Conservation (phyloP, 2,888 invertebrate genomes). For the Chrysotoxum bicinctum region DNA sequence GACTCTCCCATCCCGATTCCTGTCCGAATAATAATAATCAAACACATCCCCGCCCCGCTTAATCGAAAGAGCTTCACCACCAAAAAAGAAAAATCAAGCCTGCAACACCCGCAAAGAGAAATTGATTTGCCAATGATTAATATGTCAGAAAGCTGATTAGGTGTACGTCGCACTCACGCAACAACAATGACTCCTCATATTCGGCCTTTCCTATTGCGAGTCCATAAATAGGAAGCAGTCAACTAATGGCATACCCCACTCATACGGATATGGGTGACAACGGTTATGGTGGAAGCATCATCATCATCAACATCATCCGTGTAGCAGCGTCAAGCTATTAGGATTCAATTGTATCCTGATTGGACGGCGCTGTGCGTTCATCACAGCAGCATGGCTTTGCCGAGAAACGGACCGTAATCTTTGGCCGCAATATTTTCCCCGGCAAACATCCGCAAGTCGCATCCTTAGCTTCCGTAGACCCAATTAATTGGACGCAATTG, state of each 20-base stretch:
- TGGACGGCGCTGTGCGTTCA: neutral
- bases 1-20: slow-evolving; percentile 39
- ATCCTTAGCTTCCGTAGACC: slow-evolving; percentile 63
- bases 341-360: slow-evolving; percentile 54
- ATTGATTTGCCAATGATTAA: slow-evolving; percentile 70
- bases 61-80: neutral
- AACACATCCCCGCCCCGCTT: neutral
- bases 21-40: slow-evolving; percentile 4
- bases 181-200: slow-evolving; percentile 48
- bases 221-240: slow-evolving; percentile 42
- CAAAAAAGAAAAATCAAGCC: slow-evolving; percentile 4
- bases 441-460: slow-evolving; percentile 65
- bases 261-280: slow-evolving; percentile 6
- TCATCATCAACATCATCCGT: neutral
- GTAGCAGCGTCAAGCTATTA: slow-evolving; percentile 39
- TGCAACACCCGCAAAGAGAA: slow-evolving; percentile 47
- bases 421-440: slow-evolving; percentile 59
- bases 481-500: slow-evolving; percentile 72
- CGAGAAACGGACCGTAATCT: slow-evolving; percentile 52
- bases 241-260: neutral
- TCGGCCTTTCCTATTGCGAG: neutral
- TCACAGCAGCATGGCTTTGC: neutral
- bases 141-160: slow-evolving; percentile 70
- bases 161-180: slow-evolving; percentile 53
- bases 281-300: neutral